Conservation (phyloP, 2,113 vertebrate species). For the Clarias batrachus region DNA sequence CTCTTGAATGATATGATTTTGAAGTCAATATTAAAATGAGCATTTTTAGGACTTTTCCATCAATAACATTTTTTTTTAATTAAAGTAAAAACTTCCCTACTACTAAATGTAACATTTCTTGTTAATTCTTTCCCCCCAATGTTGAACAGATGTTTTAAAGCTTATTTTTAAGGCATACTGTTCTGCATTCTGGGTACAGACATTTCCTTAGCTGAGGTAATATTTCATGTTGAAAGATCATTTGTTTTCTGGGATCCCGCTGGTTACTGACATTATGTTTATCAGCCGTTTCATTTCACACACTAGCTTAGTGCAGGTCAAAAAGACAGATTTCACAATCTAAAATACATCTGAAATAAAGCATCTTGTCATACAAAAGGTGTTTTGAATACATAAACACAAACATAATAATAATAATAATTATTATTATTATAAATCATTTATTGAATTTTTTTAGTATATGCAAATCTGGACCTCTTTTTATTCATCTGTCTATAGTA, state of each 20-base stretch:
- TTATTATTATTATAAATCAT: background rate
- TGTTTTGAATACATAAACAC: background rate
- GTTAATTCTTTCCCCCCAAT: background rate
- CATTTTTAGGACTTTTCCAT: background rate
- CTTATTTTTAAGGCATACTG: background rate
- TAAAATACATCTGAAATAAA: too few relatives aligned
- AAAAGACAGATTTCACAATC: background rate
- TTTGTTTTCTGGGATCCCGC: conserved; percentile 4
- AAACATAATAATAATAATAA: too few relatives aligned
- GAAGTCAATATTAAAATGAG: background rate
- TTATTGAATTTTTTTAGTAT: background rate
- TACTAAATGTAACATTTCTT: background rate
- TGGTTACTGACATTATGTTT: background rate
- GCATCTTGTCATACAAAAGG: background rate
- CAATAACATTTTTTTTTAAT: background rate
- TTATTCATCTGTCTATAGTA: background rate
- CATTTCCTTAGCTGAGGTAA: background rate
- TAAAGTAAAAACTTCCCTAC: background rate
- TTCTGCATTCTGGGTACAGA: background rate
- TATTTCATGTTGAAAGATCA: conserved; percentile 4
- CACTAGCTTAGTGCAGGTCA: background rate
- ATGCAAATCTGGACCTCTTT: background rate
- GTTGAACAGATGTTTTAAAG: background rate
- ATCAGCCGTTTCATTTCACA: background rate
- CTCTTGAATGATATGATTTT: background rate